These are phyloP conservation scores for Olivierus martensii DNA, from an alignment of 1,140 invertebrate genomes.

Conservation along the genomic window DNA sequence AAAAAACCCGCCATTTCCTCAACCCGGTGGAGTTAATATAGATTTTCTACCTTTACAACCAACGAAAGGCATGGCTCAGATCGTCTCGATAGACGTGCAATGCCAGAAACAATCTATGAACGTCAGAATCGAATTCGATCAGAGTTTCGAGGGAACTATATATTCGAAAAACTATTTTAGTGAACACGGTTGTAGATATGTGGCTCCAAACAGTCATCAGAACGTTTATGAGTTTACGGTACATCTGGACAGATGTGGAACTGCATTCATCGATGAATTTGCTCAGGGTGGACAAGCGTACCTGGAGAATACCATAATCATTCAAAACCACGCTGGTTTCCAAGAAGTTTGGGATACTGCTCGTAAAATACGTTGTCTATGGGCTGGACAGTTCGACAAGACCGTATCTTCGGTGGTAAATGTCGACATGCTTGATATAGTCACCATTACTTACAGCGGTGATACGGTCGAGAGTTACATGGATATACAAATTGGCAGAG, in stretches of 20 bases:
- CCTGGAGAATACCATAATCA: constrained; percentile 1
- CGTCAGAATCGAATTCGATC: constrained; percentile 47
- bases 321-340: not conserved
- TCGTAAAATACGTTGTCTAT: constrained; percentile 9
- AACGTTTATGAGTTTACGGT: constrained; percentile 58
- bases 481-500: constrained; percentile 14
- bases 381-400: constrained; percentile 9
- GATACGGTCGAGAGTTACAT: constrained; percentile 13
- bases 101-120: constrained; percentile 42
- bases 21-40: not conserved
- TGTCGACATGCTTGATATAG: constrained; percentile 35
- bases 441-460: constrained; percentile 37
- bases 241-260: constrained; percentile 55
- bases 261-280: constrained; percentile 1
- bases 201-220: constrained; percentile 49
- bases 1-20: not conserved
- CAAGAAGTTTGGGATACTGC: constrained; percentile 4
- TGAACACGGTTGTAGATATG: constrained; percentile 33
- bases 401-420: constrained; percentile 25
- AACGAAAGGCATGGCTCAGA: constrained; percentile 27
- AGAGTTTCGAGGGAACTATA: constrained; percentile 48
- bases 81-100: constrained; percentile 43
- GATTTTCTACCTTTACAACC: not conserved
- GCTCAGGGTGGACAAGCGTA: constrained; percentile 45
- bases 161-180: constrained; percentile 53